Evolutionary conservation across 2,797 vertebrate genomes (phyloP).

Genomic region (Sphaeramia orbicularis): DNA sequence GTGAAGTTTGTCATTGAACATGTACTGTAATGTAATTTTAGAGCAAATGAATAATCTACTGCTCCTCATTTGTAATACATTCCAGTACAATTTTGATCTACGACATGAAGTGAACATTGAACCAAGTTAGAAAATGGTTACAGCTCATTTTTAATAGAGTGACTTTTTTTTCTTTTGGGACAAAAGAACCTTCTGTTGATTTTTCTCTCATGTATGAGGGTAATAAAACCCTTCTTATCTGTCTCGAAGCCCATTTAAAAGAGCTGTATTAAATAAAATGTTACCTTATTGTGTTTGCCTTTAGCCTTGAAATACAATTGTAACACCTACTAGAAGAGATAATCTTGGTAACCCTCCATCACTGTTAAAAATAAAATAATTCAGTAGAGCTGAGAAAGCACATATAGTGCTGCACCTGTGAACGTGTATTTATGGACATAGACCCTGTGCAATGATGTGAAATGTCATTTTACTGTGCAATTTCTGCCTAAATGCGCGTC

Average conservation of each 20-base stretch:
- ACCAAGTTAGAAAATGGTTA: not conserved
- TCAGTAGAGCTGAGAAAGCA: conserved; percentile 63
- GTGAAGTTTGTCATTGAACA: not conserved
- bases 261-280: conserved; percentile 11
- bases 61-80: conserved; percentile 4
- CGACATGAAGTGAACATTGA: not conserved
- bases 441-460: conserved; percentile 72
- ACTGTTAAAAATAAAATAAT: conserved; percentile 62
- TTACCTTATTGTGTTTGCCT: conserved; percentile 8
- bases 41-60: not conserved
- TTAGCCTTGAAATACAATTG: conserved; percentile 34
- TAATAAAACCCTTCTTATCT: conserved; percentile 18
- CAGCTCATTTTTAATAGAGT: not conserved
- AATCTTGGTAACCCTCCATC: conserved; percentile 40
- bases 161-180: conserved; percentile 6
- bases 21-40: not conserved
- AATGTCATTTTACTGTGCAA: conserved; percentile 70
- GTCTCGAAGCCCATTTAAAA: conserved; percentile 5
- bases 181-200: not conserved
- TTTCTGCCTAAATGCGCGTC: conserved; percentile 70
- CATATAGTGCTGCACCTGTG: conserved; percentile 65
- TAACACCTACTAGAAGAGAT: conserved; percentile 23
- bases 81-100: not conserved
- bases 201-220: conserved; percentile 19
- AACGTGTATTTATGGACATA: conserved; percentile 70